Conservation (phyloP, 2,888 invertebrate genomes). For the Bhutanitis thaidina region DNA sequence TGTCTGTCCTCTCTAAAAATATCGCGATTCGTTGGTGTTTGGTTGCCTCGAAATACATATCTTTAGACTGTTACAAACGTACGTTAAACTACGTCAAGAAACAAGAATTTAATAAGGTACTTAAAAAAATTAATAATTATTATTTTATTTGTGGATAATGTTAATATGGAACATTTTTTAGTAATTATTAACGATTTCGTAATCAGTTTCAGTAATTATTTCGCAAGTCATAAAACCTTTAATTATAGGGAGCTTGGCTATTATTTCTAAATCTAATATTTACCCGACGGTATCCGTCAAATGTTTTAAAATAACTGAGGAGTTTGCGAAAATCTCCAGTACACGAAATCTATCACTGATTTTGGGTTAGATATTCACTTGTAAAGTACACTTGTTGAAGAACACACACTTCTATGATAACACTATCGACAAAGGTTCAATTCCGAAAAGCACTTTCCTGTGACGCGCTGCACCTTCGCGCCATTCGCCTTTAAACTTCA, state of each 20-base stretch:
- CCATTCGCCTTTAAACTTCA: slow-evolving; percentile 59
- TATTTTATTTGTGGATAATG: neutral
- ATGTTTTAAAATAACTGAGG: neutral
- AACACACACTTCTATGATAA: neutral
- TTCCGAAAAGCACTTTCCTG: slow-evolving; percentile 9
- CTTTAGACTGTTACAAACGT: slow-evolving; percentile 45
- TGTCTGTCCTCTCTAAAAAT: slow-evolving; percentile 74
- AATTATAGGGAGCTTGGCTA: neutral
- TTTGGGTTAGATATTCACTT: slow-evolving; percentile 7
- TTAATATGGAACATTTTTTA: neutral
- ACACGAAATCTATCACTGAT: neutral
- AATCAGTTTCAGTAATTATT: neutral
- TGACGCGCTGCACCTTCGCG: slow-evolving; percentile 40
- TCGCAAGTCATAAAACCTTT: slow-evolving; percentile 6
- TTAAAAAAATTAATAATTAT: too few relatives aligned
- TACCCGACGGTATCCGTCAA: slow-evolving; percentile 4
- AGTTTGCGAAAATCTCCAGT: neutral
- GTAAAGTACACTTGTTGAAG: neutral
- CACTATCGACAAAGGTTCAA: neutral
- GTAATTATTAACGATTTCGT: too few relatives aligned
- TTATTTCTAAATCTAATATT: neutral
- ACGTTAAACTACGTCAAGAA: slow-evolving; percentile 44
- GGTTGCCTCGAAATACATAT: slow-evolving; percentile 53
- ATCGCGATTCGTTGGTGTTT: slow-evolving; percentile 62
- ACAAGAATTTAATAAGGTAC: slow-evolving; percentile 13